phyloP scores from a whole-genome alignment of 2,797 vertebrate species.

The Paramormyrops hopkinsi region DNA sequence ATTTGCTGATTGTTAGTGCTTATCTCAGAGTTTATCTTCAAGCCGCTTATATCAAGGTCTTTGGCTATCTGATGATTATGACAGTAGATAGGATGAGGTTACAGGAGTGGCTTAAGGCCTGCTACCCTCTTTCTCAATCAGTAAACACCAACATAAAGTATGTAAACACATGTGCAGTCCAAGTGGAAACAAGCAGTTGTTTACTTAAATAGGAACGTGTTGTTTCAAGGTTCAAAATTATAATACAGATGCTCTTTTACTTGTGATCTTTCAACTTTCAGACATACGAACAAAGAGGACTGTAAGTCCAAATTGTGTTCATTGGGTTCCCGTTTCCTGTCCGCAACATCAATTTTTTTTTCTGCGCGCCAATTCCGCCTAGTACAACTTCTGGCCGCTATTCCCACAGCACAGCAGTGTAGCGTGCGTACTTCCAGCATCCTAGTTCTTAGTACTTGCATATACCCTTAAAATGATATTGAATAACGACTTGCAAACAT shows the following conservation, averaged over 20 bases:
- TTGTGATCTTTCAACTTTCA: neutral
- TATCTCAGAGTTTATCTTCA: neutral
- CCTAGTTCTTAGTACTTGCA: neutral
- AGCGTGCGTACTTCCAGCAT: neutral
- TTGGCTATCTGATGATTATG: neutral
- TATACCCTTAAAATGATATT: neutral
- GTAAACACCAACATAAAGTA: neutral
- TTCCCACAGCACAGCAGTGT: no score
- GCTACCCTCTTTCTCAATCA: neutral
- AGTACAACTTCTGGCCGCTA: no score
- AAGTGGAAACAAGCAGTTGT: neutral
- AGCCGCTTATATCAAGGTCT: neutral
- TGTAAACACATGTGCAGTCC: neutral
- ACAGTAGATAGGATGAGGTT: neutral
- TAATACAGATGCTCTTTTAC: neutral
- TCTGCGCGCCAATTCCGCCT: no score
- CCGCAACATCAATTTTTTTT: no score
- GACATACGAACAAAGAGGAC: neutral
- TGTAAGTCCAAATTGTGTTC: neutral
- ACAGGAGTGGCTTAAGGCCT: neutral
- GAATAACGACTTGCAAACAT: neutral
- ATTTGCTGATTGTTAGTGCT: neutral
- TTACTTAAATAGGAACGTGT: neutral
- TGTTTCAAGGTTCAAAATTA: neutral
- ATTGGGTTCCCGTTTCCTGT: no score